These are phyloP conservation scores for Sebastes matsubarae DNA, from an alignment of 2,797 vertebrate genomes.

Conservation along the genomic window DNA sequence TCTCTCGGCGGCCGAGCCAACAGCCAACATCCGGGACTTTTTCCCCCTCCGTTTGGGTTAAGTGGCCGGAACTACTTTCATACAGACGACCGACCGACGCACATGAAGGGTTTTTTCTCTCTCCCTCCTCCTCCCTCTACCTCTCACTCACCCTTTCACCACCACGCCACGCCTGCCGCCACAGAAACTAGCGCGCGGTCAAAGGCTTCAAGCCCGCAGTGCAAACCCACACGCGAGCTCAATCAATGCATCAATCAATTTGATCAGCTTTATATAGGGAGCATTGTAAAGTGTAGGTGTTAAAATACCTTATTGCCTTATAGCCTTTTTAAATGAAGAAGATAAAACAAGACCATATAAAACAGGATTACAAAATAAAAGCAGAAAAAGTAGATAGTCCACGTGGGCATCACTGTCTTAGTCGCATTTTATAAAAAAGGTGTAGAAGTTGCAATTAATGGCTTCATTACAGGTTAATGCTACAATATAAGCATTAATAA, in stretches of 20 bases:
- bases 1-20: constrained; percentile 82
- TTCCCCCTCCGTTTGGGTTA: constrained; percentile 69
- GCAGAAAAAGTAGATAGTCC: not conserved
- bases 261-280: not conserved
- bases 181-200: constrained; percentile 78
- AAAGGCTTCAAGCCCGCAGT: constrained; percentile 36
- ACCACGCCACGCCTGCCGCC: constrained; percentile 62
- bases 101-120: constrained; percentile 34
- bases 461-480: not conserved
- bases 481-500: not conserved
- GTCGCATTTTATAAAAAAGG: not conserved
- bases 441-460: not conserved
- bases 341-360: not conserved
- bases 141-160: not conserved
- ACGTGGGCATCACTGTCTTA: not conserved
- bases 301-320: not conserved
- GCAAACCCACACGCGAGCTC: not conserved
- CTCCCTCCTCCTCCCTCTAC: too few species aligned
- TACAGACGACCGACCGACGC: constrained; percentile 45
- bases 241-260: not conserved
- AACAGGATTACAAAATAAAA: not conserved
- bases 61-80: constrained; percentile 86
- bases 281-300: not conserved
- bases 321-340: not conserved
- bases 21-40: constrained; percentile 88